These are phyloP conservation scores for Mythimna pallens DNA, from an alignment of 2,888 invertebrate genomes.

Conservation along the genomic window DNA sequence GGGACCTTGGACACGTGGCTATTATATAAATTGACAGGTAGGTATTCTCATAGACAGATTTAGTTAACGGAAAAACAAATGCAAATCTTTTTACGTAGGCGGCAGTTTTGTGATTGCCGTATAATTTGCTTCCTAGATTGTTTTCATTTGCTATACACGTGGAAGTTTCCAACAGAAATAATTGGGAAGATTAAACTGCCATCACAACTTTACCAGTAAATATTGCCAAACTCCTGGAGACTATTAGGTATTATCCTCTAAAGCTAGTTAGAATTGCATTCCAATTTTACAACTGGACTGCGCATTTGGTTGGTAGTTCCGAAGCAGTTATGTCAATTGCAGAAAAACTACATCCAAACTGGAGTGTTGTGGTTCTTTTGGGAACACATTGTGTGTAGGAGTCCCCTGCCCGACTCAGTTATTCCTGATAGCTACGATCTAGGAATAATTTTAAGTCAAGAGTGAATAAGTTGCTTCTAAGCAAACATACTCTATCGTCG, in stretches of 20 bases:
- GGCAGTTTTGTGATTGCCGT: background rate
- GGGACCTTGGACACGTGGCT: conserved; percentile 98
- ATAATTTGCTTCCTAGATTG: background rate
- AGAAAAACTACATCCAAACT: background rate
- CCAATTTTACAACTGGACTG: background rate
- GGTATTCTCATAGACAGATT: conserved; percentile 55
- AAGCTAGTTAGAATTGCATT: background rate
- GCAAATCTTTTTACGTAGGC: background rate
- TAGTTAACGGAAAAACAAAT: conserved; percentile 10
- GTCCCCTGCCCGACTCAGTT: too few relatives aligned
- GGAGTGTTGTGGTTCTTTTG: background rate
- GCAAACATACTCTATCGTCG: too few relatives aligned
- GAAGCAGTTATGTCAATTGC: background rate
- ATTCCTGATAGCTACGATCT: too few relatives aligned
- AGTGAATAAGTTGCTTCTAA: too few relatives aligned
- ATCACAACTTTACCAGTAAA: background rate
- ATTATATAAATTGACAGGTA: conserved; percentile 94
- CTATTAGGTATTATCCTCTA: background rate
- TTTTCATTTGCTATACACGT: background rate
- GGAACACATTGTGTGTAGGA: too few relatives aligned
- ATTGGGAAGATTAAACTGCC: background rate
- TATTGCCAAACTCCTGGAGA: background rate
- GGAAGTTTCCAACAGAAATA: background rate
- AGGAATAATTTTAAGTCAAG: too few relatives aligned
- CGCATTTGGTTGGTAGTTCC: background rate